phyloP scores from a whole-genome alignment of 2,113 vertebrate species.

The Egretta garzetta region DNA sequence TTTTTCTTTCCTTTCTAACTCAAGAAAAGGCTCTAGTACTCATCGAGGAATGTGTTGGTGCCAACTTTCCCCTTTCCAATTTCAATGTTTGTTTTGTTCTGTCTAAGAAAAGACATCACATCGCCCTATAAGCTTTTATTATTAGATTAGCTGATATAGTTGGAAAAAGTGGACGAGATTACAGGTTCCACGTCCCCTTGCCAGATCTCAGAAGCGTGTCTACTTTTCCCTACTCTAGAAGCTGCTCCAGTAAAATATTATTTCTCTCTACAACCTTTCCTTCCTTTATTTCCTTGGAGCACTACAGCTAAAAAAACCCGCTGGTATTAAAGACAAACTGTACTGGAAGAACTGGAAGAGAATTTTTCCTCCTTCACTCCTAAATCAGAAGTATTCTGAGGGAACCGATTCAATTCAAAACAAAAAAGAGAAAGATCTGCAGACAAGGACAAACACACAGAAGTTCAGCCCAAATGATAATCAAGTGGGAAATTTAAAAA shows the following conservation, averaged over 20 bases:
- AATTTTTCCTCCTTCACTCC: background rate
- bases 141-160: slow-evolving; percentile 50
- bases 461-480: background rate
- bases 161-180: slow-evolving; percentile 48
- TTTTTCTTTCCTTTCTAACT: background rate
- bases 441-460: background rate
- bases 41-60: background rate
- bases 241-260: background rate
- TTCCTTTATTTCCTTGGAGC: background rate
- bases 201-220: background rate
- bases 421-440: background rate
- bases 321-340: background rate
- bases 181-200: background rate
- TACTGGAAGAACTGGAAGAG: background rate
- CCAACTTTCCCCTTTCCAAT: slow-evolving; percentile 45
- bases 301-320: background rate
- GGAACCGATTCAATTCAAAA: background rate
- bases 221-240: slow-evolving; percentile 35
- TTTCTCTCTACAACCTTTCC: background rate
- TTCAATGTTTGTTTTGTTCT: slow-evolving; percentile 43
- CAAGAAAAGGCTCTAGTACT: slow-evolving; percentile 1
- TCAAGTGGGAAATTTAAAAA: slow-evolving; percentile 34
- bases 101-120: slow-evolving; percentile 49
- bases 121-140: background rate
- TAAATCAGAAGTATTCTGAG: background rate